These are phyloP conservation scores for Anguilla megastoma DNA, from an alignment of 2,797 vertebrate genomes.

Conservation along the genomic window DNA sequence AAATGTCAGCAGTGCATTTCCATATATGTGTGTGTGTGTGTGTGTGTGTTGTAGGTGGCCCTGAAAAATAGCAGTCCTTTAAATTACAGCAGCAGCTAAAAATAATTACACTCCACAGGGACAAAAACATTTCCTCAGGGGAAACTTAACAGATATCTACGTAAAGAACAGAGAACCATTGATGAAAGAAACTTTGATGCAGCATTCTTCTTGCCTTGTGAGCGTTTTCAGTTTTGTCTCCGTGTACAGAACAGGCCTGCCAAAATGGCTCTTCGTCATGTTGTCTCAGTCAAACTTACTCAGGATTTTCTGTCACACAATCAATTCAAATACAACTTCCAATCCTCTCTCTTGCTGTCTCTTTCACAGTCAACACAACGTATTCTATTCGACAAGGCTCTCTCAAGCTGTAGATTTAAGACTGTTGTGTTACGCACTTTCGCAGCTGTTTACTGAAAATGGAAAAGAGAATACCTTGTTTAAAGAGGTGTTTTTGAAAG, in stretches of 20 bases:
- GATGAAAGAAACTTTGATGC: constrained; percentile 26
- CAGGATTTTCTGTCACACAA: constrained; percentile 16
- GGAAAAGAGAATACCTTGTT: background rate
- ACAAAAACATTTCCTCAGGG: background rate
- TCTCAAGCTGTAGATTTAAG: constrained; percentile 10
- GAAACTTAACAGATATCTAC: background rate
- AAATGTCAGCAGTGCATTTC: background rate
- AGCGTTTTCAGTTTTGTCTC: constrained; percentile 12
- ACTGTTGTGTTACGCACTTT: background rate
- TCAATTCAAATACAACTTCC: background rate
- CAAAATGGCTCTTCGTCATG: background rate
- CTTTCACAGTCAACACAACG: background rate
- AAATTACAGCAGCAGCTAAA: constrained; percentile 2
- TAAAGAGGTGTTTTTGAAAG: background rate
- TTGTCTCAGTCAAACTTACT: constrained; percentile 9
- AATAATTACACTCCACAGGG: background rate
- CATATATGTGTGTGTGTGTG: background rate
- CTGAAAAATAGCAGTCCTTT: background rate
- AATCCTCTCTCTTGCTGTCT: background rate
- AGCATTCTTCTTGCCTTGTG: background rate
- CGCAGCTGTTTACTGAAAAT: background rate
- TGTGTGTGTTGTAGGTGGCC: background rate
- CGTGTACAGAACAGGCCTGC: background rate
- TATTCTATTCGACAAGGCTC: background rate
- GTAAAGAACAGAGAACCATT: constrained; percentile 10